These are phyloP conservation scores for Xylota segnis DNA, from an alignment of 2,888 invertebrate genomes.

Conservation along the genomic window DNA sequence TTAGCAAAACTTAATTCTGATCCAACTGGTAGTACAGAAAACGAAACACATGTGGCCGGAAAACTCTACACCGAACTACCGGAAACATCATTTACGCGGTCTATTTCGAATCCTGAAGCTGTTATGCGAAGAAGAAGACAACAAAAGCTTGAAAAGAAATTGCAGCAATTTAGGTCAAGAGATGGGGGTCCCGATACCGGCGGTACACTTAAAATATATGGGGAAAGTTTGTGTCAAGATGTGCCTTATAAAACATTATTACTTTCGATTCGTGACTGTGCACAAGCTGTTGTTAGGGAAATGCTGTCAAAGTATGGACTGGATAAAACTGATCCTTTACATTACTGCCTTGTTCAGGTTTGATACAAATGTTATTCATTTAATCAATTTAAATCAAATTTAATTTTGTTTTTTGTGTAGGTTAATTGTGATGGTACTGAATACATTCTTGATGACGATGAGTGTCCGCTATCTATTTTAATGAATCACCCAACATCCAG, in stretches of 20 bases:
- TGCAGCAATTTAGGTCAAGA: constrained; percentile 97
- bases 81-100: constrained; percentile 99
- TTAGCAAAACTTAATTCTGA: constrained; percentile 91
- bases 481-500: constrained; percentile 94
- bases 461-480: constrained; percentile 97
- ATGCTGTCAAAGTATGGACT: constrained; percentile 99
- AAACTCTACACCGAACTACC: constrained; percentile 98
- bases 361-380: constrained; percentile 75
- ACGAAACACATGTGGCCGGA: constrained; percentile 92
- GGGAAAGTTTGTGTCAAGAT: constrained; percentile 97
- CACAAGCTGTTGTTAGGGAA: constrained; percentile 96
- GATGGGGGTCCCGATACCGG: constrained; percentile 98
- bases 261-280: constrained; percentile 96
- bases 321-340: constrained; percentile 94
- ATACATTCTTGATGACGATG: constrained; percentile 97
- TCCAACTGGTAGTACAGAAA: constrained; percentile 85
- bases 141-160: constrained; percentile 97
- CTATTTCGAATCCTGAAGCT: constrained; percentile 99
- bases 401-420: constrained; percentile 79
- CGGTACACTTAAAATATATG: constrained; percentile 97
- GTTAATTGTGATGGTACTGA: constrained; percentile 90
- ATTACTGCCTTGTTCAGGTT: constrained; percentile 98
- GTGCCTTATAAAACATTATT: constrained; percentile 99
- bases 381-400: constrained; percentile 11
- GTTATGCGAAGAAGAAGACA: constrained; percentile 99